Conservation (phyloP, 2,797 vertebrate genomes). For the Molossus alvarezi region DNA sequence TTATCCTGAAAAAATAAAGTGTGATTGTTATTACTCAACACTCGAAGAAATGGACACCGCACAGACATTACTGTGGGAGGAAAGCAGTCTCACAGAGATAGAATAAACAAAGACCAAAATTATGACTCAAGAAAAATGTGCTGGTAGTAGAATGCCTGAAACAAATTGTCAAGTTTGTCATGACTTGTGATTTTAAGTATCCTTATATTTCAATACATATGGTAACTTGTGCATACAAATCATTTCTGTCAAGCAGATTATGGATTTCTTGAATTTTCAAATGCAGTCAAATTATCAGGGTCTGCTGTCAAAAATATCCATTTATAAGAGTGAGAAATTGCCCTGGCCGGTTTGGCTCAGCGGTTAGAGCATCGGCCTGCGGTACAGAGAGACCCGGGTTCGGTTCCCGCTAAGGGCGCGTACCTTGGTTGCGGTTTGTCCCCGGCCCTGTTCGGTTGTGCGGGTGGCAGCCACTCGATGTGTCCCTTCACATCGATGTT, state of each 20-base stretch:
- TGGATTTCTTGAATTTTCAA: background rate
- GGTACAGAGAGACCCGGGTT: too few species aligned
- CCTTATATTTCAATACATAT: slow-evolving; percentile 2
- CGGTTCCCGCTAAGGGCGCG: too few species aligned
- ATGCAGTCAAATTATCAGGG: background rate
- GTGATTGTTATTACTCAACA: background rate
- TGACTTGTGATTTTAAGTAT: background rate
- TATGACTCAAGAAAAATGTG: background rate
- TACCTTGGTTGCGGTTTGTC: too few species aligned
- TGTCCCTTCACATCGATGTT: too few species aligned
- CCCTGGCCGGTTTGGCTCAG: too few species aligned
- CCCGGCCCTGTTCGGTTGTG: too few species aligned
- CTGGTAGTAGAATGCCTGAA: background rate
- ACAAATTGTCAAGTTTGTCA: background rate
- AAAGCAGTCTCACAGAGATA: background rate
- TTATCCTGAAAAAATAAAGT: slow-evolving; percentile 22
- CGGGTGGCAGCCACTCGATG: too few species aligned
- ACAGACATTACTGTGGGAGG: background rate
- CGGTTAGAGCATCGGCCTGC: too few species aligned
- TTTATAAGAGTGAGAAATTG: background rate
- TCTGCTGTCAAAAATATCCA: background rate
- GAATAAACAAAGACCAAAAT: background rate
- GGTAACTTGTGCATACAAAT: background rate
- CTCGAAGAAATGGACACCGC: background rate
- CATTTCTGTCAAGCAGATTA: background rate